A percentile compares a stretch with the other conserved stretches of the same genome.
phyloP scores from a whole-genome alignment of 2,797 vertebrate genomes.

The Eurystomus glaucurus region DNA sequence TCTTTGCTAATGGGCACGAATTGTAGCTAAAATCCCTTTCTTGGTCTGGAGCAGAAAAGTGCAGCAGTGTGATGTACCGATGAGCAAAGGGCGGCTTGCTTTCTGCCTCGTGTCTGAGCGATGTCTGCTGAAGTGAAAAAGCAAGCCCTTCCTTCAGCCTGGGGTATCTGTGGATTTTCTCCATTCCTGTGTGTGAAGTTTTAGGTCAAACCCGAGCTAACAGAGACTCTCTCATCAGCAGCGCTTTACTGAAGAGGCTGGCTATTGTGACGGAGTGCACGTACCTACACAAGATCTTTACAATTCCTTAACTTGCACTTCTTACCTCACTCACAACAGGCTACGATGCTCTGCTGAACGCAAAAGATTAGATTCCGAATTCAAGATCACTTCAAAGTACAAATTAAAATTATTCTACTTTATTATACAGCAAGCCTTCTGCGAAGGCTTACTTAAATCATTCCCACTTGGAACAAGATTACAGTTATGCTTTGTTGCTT shows the following conservation, averaged over 20 bases:
- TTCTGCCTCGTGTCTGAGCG: neutral
- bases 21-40: neutral
- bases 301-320: conserved; percentile 54
- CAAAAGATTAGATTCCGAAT: conserved; percentile 76
- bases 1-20: neutral
- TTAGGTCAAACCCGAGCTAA: neutral
- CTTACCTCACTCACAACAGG: conserved; percentile 52
- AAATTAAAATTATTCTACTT: conserved; percentile 76
- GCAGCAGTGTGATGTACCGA: fast-evolving
- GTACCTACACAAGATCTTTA: conserved; percentile 40
- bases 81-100: neutral
- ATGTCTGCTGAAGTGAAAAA: fast-evolving
- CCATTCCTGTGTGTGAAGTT: neutral
- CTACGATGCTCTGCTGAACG: conserved; percentile 49
- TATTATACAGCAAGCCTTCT: conserved; percentile 76
- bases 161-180: neutral
- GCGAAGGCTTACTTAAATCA: conserved; percentile 78
- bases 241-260: neutral
- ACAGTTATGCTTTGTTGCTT: conserved; percentile 80
- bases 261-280: neutral
- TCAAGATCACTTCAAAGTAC: conserved; percentile 82
- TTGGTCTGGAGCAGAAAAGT: neutral
- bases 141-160: neutral
- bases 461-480: conserved; percentile 81
- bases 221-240: neutral